These are phyloP conservation scores for Knipowitschia caucasica DNA, from an alignment of 2,797 vertebrate species.

Conservation along the genomic window DNA sequence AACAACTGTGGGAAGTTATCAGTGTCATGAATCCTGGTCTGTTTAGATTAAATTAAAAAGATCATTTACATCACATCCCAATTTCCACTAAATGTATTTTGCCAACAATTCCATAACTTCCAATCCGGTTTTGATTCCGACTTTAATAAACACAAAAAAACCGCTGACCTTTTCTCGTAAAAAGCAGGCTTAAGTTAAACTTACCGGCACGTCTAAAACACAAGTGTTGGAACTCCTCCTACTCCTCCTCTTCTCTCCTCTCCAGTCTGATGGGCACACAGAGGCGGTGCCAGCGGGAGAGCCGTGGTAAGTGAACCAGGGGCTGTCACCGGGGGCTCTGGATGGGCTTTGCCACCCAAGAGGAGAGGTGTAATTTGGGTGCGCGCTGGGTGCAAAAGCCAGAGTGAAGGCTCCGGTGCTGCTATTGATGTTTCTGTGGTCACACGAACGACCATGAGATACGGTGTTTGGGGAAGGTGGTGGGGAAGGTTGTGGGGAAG, in stretches of 20 bases:
- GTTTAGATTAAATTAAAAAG: too few relatives aligned
- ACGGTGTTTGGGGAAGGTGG: conserved; percentile 61
- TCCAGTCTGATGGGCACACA: conserved; percentile 23
- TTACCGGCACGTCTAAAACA: conserved; percentile 20
- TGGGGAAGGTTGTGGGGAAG: too few relatives aligned
- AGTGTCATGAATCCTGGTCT: too few relatives aligned
- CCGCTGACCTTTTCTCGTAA: conserved; percentile 20
- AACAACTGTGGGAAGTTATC: too few relatives aligned
- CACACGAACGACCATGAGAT: conserved; percentile 35
- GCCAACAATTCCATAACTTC: not conserved
- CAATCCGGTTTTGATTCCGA: not conserved
- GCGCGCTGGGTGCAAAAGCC: conserved; percentile 70
- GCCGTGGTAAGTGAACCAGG: conserved; percentile 69
- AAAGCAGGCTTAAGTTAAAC: conserved; percentile 35
- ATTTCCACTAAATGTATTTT: too few relatives aligned
- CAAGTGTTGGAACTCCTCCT: conserved; percentile 16
- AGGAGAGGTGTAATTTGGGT: conserved; percentile 80
- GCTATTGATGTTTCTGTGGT: conserved; percentile 56
- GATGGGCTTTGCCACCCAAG: conserved; percentile 64
- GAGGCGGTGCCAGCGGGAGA: conserved; percentile 54
- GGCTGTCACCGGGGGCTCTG: conserved; percentile 60
- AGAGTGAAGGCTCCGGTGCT: conserved; percentile 58
- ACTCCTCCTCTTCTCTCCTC: conserved; percentile 12
- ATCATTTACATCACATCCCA: not conserved
- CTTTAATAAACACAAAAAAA: conserved; percentile 6